Evolutionary conservation across 1,140 invertebrate genomes (phyloP).

Genomic region (Akabosia matsudoensis): DNA sequence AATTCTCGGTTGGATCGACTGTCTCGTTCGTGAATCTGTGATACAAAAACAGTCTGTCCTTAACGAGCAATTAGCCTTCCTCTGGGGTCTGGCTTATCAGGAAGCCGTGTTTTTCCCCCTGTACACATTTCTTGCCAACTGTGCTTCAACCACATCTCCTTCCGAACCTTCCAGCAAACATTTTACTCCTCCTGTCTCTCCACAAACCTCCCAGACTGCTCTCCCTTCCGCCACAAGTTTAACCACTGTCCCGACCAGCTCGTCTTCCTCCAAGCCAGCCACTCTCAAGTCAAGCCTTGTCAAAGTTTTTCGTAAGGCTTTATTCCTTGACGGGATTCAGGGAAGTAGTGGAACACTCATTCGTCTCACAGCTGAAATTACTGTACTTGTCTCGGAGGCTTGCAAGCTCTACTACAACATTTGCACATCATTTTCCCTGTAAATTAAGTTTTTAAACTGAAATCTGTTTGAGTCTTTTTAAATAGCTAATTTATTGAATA

Average conservation of each 20-base stretch:
- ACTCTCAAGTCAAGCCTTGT: conserved; percentile 15
- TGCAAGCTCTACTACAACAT: conserved; percentile 40
- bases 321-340: conserved; percentile 9
- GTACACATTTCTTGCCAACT: conserved; percentile 14
- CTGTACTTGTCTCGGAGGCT: conserved; percentile 28
- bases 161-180: not conserved
- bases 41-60: conserved; percentile 32
- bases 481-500: too few relatives aligned
- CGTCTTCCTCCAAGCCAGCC: not conserved
- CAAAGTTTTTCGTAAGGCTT: conserved; percentile 27
- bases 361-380: conserved; percentile 29
- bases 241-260: not conserved
- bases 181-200: not conserved
- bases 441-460: not conserved
- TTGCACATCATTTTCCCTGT: conserved; percentile 34
- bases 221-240: not conserved
- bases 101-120: conserved; percentile 22
- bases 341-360: not conserved
- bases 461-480: not conserved
- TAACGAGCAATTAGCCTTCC: conserved; percentile 32
- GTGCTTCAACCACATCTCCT: not conserved
- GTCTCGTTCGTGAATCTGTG: conserved; percentile 33
- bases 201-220: not conserved
- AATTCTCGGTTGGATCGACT: conserved; percentile 78
- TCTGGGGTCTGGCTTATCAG: conserved; percentile 41